Base-by-base conservation (phyloP, 2,113 vertebrate species). In the Todiramphus chloris region DNA sequence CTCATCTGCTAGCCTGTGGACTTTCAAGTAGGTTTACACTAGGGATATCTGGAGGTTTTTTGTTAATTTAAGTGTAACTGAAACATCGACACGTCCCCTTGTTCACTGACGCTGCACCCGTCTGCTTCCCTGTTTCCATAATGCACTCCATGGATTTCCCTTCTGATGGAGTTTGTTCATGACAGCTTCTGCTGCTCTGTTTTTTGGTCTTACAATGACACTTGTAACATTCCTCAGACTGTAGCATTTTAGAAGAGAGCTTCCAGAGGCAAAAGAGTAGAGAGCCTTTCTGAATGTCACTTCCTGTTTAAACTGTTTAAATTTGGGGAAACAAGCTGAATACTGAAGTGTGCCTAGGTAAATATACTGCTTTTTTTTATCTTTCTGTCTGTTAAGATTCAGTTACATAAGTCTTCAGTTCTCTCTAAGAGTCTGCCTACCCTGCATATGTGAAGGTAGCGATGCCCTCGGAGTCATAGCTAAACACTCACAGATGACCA, bases 401-500 rank as follows among this genome's bases (percentile, higher is more conserved):
- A 48, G 25, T 96, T 91, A 35, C 44, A 16, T 76, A 89, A 35
- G 37, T 72, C 93, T 95, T 95, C 41, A 44, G 55, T 24, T 96
- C 30, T 93, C 5, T 94, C 85, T 81, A 63, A 92, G 68, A 85
- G 86, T 97, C 96, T 97, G 94, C 97, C 94, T 97, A 70, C 91
- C 96, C 93, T 94, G 88, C 86, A 89, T 97, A 97, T 98, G 97
- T 98, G 98, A 98, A 98, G 39, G 37, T 94, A 94, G 92, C 73
- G 92, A 82, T 85, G 84, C 94, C 73, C 67, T 87, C 7, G 8
- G 84, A 96, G 72, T 97, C 76, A 75, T 95, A 93, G 86, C 90
- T 89, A 90, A 97, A 94, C 56, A 35, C 92, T 97, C 88, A 92
- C 82, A 85, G 43, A 27, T 48, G 59, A 68, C 46, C 90, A 81